Evolutionary conservation across 2,113 vertebrate genomes (phyloP).

Genomic region (Poeciliopsis prolifica): DNA sequence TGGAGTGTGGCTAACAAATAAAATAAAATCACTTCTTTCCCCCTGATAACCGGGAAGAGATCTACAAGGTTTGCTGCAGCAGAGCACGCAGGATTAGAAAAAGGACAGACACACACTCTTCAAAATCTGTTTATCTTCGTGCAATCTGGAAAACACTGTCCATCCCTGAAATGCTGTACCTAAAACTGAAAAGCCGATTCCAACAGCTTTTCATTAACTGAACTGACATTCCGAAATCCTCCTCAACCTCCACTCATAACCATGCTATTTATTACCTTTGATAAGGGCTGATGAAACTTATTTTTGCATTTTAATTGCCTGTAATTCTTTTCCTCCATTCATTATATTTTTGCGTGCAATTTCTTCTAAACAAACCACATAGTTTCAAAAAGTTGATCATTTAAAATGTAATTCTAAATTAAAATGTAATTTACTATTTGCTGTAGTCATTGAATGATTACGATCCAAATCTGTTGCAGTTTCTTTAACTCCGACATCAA

Average conservation of each 20-base stretch:
- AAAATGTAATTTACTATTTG: no score
- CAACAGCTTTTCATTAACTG: no score
- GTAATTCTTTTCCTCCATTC: no score
- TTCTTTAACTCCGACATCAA: not conserved
- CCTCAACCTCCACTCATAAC: not conserved
- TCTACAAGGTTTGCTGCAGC: not conserved
- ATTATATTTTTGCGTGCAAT: no score
- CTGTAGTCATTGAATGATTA: no score
- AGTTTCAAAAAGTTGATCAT: no score
- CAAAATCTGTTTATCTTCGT: not conserved
- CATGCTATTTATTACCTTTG: not conserved
- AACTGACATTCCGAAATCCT: no score
- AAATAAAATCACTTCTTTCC: not conserved
- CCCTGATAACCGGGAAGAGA: not conserved
- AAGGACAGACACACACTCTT: not conserved
- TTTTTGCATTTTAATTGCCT: not conserved
- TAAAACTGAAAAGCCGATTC: not conserved
- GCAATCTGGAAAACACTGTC: not conserved
- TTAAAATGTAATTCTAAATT: no score
- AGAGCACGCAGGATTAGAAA: not conserved
- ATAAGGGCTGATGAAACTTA: not conserved
- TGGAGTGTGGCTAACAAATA: not conserved
- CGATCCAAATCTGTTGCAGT: no score
- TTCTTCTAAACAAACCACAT: no score
- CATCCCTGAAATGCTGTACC: not conserved